Percentiles rank a stretch among this genome's conserved stretches.
phyloP scores from a whole-genome alignment of 2,888 invertebrate genomes.

The Byasa hedistus region DNA sequence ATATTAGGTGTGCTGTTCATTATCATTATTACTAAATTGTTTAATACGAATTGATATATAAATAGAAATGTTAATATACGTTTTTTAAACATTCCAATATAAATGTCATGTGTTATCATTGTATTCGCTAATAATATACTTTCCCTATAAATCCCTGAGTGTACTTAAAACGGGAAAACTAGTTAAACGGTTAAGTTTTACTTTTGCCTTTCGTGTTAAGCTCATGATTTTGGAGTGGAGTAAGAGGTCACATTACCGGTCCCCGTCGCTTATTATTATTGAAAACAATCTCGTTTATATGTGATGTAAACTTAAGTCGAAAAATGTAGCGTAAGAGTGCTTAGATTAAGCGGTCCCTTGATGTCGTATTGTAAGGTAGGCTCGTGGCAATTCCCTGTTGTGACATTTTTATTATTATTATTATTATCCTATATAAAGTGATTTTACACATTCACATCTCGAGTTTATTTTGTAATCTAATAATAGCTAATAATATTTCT shows the following conservation, averaged over 20 bases:
- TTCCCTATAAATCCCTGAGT: constrained; percentile 10
- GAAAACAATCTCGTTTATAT: constrained; percentile 75
- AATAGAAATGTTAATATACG: neutral
- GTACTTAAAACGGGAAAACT: constrained; percentile 33
- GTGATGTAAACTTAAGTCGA: constrained; percentile 77
- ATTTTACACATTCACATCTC: constrained; percentile 65
- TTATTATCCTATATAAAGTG: constrained; percentile 70
- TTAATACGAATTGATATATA: too few species aligned
- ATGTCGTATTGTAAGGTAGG: constrained; percentile 54
- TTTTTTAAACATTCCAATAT: neutral
- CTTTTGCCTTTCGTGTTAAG: neutral
- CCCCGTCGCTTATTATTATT: constrained; percentile 63
- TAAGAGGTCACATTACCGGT: constrained; percentile 53
- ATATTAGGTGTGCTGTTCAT: too few species aligned
- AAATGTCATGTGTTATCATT: neutral
- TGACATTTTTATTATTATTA: constrained; percentile 68
- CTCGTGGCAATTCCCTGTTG: constrained; percentile 73
- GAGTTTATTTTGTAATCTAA: constrained; percentile 33
- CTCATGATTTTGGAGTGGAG: constrained; percentile 50
- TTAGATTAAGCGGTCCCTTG: constrained; percentile 51
- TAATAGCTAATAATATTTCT: too few species aligned
- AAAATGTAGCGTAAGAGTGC: constrained; percentile 48
- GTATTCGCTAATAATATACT: neutral
- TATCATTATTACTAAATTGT: too few species aligned
- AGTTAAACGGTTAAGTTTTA: constrained; percentile 31